These are phyloP conservation scores for Gymnarchus niloticus DNA, from an alignment of 2,113 vertebrate species.

Conservation along the genomic window DNA sequence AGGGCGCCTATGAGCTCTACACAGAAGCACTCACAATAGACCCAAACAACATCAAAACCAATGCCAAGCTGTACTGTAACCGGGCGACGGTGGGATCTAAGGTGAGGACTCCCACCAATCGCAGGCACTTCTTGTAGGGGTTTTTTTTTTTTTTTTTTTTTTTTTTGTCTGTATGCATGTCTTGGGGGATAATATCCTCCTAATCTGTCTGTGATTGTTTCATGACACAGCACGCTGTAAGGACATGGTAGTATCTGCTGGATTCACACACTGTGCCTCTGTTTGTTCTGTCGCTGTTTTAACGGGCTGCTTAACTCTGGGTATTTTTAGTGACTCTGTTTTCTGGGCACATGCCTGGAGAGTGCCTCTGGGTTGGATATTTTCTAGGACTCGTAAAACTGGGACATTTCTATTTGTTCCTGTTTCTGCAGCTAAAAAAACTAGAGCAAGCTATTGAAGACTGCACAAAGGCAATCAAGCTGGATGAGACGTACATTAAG, in stretches of 20 bases:
- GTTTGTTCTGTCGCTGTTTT: neutral
- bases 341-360: neutral
- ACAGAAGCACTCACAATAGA: slow-evolving; percentile 88
- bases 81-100: slow-evolving; percentile 88
- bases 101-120: slow-evolving; percentile 56
- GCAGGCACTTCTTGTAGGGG: neutral
- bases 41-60: slow-evolving; percentile 97
- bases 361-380: neutral
- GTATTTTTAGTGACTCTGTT: slow-evolving; percentile 5
- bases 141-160: slow-evolving; percentile 3
- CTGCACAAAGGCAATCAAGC: slow-evolving; percentile 84
- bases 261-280: neutral
- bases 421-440: slow-evolving; percentile 76
- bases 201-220: neutral
- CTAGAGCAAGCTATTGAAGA: slow-evolving; percentile 87
- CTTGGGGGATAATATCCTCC: neutral
- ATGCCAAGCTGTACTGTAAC: slow-evolving; percentile 96
- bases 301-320: neutral
- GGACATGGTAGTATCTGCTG: neutral
- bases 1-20: slow-evolving; percentile 84
- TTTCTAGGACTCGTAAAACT: slow-evolving; percentile 15
- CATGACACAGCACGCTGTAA: neutral
- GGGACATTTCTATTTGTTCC: neutral
- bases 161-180: no score
- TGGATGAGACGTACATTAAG: slow-evolving; percentile 88